Percentiles rank a stretch among this genome's conserved stretches.
Evolutionary conservation across 2,888 invertebrate genomes (phyloP).

Genomic region (Xanthia togata): DNA sequence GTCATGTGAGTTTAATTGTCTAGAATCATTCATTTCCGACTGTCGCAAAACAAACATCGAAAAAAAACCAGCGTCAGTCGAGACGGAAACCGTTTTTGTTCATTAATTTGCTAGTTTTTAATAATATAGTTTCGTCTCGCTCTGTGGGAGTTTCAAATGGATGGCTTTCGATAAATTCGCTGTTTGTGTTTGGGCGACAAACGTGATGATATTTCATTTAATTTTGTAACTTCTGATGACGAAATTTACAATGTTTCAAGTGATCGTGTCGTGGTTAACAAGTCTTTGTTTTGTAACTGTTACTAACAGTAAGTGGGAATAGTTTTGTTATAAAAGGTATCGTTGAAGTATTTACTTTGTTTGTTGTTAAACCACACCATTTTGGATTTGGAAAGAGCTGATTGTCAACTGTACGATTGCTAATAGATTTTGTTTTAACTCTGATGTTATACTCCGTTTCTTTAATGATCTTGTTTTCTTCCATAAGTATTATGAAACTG

Average conservation of each 20-base stretch:
- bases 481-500: constrained; percentile 6
- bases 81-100: constrained; percentile 72
- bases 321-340: constrained; percentile 38
- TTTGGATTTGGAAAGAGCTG: constrained; percentile 30
- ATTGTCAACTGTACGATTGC: constrained; percentile 15
- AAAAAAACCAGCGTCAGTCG: constrained; percentile 39
- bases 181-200: constrained; percentile 47
- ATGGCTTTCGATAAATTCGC: constrained; percentile 51
- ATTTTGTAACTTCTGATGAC: constrained; percentile 48
- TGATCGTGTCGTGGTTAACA: constrained; percentile 37
- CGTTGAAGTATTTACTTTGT: constrained; percentile 35
- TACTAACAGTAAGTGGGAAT: constrained; percentile 32
- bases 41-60: constrained; percentile 42
- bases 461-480: neutral
- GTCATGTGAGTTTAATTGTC: constrained; percentile 31
- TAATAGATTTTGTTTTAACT: constrained; percentile 3
- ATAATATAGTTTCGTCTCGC: constrained; percentile 71
- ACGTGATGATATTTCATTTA: constrained; percentile 56
- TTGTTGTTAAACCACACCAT: constrained; percentile 22
- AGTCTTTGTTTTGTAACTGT: constrained; percentile 47
- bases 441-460: neutral
- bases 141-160: constrained; percentile 62
- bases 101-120: constrained; percentile 69
- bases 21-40: constrained; percentile 39
- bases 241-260: constrained; percentile 46